Evolutionary conservation across 1,140 invertebrate genomes (phyloP).

Genomic region (Aphis gossypii): DNA sequence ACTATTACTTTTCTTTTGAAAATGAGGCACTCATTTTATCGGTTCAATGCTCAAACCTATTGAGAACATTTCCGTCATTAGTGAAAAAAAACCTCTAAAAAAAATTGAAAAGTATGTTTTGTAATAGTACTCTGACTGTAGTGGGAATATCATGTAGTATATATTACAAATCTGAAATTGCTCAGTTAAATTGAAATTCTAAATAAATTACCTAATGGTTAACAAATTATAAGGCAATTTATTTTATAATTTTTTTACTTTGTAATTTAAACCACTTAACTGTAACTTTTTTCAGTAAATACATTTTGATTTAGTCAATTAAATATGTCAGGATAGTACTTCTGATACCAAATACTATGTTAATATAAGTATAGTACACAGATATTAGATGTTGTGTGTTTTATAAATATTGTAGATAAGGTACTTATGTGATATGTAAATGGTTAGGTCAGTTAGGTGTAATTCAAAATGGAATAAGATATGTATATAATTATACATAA

Average conservation of each 20-base stretch:
- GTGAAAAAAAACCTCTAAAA: slow-evolving; percentile 20
- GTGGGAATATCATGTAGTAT: not conserved
- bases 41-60: slow-evolving; percentile 6
- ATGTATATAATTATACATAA: too few relatives aligned
- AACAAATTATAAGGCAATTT: not conserved
- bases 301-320: not conserved
- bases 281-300: not conserved
- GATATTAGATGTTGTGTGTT: not conserved
- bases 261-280: not conserved
- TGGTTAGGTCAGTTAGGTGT: too few relatives aligned
- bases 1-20: slow-evolving; percentile 17
- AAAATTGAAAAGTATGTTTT: slow-evolving; percentile 10
- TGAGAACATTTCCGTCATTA: slow-evolving; percentile 30
- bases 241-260: not conserved
- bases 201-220: not conserved
- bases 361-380: not conserved
- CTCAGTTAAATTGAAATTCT: not conserved
- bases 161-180: not conserved
- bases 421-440: too few relatives aligned
- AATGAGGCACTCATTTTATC: not conserved
- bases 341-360: not conserved
- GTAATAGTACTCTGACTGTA: not conserved
- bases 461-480: too few relatives aligned
- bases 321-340: not conserved
- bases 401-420: too few relatives aligned